A percentile compares a stretch with the other conserved stretches of the same genome.
Evolutionary conservation across 2,797 vertebrate species (phyloP).

Genomic region (Acanthiza pusilla): DNA sequence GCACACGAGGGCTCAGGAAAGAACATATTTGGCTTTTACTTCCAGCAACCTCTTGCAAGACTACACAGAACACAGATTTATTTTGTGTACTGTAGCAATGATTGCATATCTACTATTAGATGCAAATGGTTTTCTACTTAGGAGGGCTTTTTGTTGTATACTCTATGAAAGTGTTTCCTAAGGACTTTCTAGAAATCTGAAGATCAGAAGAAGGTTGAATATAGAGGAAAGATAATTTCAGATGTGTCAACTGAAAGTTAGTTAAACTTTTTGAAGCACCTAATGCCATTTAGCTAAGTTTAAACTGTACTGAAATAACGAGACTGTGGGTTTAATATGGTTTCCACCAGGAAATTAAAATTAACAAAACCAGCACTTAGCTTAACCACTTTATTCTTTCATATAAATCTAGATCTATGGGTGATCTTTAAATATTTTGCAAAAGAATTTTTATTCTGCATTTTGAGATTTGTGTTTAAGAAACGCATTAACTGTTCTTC

Average conservation of each 20-base stretch:
- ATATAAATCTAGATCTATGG: neutral
- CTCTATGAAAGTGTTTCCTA: neutral
- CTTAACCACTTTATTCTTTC: neutral
- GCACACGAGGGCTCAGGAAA: neutral
- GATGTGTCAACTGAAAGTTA: neutral
- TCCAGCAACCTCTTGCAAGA: neutral
- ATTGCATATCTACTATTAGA: neutral
- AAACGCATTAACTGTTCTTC: neutral
- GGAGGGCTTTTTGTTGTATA: neutral
- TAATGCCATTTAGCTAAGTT: neutral
- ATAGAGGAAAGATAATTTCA: neutral
- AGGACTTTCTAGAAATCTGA: neutral
- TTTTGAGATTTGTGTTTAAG: neutral
- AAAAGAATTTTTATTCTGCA: neutral
- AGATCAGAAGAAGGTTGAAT: neutral
- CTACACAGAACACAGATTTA: neutral
- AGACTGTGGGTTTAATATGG: neutral
- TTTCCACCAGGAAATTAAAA: neutral
- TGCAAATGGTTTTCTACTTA: neutral
- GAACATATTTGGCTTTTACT: neutral
- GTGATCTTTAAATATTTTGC: neutral
- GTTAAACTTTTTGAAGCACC: neutral
- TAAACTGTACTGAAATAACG: neutral
- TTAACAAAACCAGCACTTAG: neutral
- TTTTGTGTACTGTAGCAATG: neutral